Conservation (phyloP, 2,888 invertebrate genomes). For the Brenthis ino region DNA sequence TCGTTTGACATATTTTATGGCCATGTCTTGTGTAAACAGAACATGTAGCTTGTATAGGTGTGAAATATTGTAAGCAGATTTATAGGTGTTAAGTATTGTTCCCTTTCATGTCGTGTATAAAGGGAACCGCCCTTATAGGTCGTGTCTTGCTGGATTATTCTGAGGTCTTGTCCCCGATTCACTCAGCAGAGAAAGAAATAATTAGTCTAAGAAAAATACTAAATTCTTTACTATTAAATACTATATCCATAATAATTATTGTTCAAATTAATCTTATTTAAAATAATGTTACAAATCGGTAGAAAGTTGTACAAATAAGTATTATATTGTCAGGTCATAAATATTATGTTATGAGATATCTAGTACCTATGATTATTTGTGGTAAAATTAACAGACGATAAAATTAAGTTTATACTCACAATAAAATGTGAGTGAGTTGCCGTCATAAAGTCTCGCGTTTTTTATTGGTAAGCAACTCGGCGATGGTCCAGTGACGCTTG, state of each 20-base stretch:
- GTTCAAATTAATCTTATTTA: not conserved
- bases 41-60: slow-evolving; percentile 65
- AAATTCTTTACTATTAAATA: not conserved
- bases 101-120: slow-evolving; percentile 46
- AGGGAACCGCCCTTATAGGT: slow-evolving; percentile 47
- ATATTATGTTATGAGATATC: slow-evolving; percentile 70
- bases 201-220: not conserved
- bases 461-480: slow-evolving; percentile 77
- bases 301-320: not conserved
- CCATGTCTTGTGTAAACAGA: slow-evolving; percentile 79
- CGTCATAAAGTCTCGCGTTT: slow-evolving; percentile 83
- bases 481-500: slow-evolving; percentile 77
- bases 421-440: slow-evolving; percentile 83
- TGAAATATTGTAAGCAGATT: slow-evolving; percentile 77
- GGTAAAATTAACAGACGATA: slow-evolving; percentile 83
- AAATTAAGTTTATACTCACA: slow-evolving; percentile 83
- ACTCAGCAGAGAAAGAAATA: slow-evolving; percentile 2
- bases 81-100: slow-evolving; percentile 75
- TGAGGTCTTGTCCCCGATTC: slow-evolving; percentile 45
- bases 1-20: slow-evolving; percentile 73
- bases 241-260: not conserved
- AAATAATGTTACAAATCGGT: not conserved
- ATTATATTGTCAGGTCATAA: slow-evolving; percentile 44
- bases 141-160: slow-evolving; percentile 39
- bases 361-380: slow-evolving; percentile 79